phyloP scores from a whole-genome alignment of 2,113 vertebrate species.

The Hiodon tergisus region DNA sequence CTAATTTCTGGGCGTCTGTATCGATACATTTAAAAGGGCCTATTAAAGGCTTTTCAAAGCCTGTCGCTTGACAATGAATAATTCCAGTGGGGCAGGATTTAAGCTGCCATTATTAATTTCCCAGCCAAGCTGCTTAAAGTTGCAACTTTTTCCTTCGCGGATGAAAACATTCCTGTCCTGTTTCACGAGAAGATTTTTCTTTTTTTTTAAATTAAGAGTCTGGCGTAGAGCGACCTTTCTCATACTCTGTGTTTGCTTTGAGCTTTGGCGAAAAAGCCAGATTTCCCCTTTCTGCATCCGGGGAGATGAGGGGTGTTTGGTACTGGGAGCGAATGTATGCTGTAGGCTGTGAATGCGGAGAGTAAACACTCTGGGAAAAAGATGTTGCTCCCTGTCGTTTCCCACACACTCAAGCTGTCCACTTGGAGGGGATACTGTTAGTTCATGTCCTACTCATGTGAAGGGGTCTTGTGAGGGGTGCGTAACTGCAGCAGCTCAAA shows the following conservation, averaged over 20 bases:
- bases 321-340: background rate
- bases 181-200: background rate
- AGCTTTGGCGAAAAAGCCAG: background rate
- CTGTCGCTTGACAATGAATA: too few relatives aligned
- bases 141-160: background rate
- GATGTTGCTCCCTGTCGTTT: background rate
- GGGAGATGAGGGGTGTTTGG: background rate
- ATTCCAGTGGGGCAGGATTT: too few relatives aligned
- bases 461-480: too few relatives aligned
- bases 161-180: background rate
- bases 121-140: too few relatives aligned
- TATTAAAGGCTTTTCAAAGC: too few relatives aligned
- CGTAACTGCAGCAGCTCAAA: too few relatives aligned
- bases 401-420: background rate
- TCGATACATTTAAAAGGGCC: too few relatives aligned
- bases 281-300: background rate
- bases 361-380: background rate
- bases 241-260: constrained; percentile 23
- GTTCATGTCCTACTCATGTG: too few relatives aligned
- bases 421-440: background rate
- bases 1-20: too few relatives aligned
- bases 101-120: too few relatives aligned
- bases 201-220: background rate
- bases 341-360: background rate
- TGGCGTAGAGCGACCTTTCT: constrained; percentile 23